phyloP scores from a whole-genome alignment of 2,113 vertebrate genomes.

The Microtus ochrogaster region DNA sequence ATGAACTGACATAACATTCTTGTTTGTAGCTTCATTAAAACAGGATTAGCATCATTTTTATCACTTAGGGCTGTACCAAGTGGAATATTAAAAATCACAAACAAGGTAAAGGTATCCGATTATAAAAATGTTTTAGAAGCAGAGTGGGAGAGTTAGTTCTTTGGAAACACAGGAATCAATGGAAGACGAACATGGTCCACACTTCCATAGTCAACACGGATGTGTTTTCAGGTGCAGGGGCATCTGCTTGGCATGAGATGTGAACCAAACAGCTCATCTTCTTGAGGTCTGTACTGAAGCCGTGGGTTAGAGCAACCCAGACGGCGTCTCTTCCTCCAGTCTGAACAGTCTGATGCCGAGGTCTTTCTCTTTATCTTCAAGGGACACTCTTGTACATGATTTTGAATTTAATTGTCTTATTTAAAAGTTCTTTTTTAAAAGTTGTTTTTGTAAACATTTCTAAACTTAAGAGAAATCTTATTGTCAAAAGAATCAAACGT shows the following conservation, averaged over 20 bases:
- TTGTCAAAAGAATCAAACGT: not conserved
- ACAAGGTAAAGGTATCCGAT: not conserved
- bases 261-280: not conserved
- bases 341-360: not conserved
- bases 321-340: not conserved
- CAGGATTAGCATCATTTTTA: not conserved
- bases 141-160: not conserved
- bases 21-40: not conserved
- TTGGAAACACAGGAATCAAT: not conserved
- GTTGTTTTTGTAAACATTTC: not conserved
- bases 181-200: not conserved
- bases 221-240: not conserved
- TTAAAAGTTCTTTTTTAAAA: not conserved
- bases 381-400: not conserved
- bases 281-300: not conserved
- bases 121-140: not conserved
- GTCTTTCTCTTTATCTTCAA: not conserved
- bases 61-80: not conserved
- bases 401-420: not conserved
- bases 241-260: not conserved
- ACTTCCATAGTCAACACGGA: not conserved
- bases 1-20: not conserved
- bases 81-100: not conserved
- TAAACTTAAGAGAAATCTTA: not conserved
- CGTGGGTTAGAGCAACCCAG: not conserved